Base-by-base conservation (phyloP, 2,888 invertebrate genomes). In the Melipona beecheii region DNA sequence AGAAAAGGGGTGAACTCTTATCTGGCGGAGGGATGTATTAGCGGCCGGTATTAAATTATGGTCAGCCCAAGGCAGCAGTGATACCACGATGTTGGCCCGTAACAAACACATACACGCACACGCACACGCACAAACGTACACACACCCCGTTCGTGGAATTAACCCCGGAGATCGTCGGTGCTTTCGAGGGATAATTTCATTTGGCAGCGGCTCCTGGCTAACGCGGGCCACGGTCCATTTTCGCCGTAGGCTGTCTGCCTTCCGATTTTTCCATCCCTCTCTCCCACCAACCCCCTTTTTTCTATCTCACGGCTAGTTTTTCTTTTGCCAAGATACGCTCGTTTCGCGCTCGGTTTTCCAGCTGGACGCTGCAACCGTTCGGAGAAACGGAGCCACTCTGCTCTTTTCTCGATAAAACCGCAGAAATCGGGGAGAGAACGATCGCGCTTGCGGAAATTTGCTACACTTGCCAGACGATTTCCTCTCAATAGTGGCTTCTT, bases 31-130 rank as follows among this genome's bases (percentile, higher is more conserved):
- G 82, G 91, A 90, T 90, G 90, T 91, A 93, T 93, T 93, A 93
- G 92, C 90, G 89, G 85, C 83, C 80, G 90, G 92, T 92, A 93
- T 93, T 93, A 93, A 93, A 93, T 93, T 93, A 93, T 92, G 89
- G 89, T 87, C 89, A 90, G 92, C 93, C 92, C 85, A 86, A 90
- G 92, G 93, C 91, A 78, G 75, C 81, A 83, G 90, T 86, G 92
- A 91, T 92, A 92, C 88, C 90, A 31, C 62, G 86, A 86, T 83
- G 85, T 82, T 78, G 83, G 64, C 84, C 64, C 76, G 89, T 90
- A 91, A 90, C 90, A 89, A 89, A 90, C 91, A 87, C 56, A 54
- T 0, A 36, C 9, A 36, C 27, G 27, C 31, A 31, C 31, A 3
- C 52, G 4, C 31, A 4, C 31, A 4, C 77, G 4, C 50, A 50